A percentile compares a stretch with the other conserved stretches of the same genome.
phyloP scores from a whole-genome alignment of 2,797 vertebrate genomes.

The Mastacembelus armatus region DNA sequence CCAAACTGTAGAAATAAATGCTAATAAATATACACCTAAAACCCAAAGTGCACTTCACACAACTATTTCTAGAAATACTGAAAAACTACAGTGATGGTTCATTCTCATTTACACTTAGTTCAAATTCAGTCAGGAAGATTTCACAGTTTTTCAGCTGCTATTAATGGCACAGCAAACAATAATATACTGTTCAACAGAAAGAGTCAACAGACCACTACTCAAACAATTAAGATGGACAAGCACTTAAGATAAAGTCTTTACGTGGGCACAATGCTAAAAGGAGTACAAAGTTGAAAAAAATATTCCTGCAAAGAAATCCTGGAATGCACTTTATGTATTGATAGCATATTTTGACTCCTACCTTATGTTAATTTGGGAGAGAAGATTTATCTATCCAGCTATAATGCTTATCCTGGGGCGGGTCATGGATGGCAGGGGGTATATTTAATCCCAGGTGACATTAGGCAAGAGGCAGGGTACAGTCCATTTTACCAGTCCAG shows the following conservation, averaged over 20 bases:
- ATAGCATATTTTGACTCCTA: neutral
- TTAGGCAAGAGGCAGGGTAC: too few relatives aligned
- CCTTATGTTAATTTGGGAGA: neutral
- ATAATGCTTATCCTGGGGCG: too few relatives aligned
- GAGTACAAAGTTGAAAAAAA: neutral
- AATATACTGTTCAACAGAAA: constrained; percentile 33
- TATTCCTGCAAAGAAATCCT: neutral
- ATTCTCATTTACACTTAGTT: constrained; percentile 6
- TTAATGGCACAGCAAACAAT: constrained; percentile 42
- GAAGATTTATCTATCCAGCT: too few relatives aligned
- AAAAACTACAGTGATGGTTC: neutral
- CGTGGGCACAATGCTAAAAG: constrained; percentile 1
- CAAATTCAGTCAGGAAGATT: neutral
- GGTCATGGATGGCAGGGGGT: too few relatives aligned
- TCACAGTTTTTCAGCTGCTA: neutral
- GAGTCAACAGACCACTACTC: too few relatives aligned
- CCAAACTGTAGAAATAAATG: neutral
- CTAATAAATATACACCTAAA: neutral
- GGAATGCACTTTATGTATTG: neutral
- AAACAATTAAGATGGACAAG: constrained; percentile 2
- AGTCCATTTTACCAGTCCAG: constrained; percentile 35
- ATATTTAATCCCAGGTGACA: too few relatives aligned
- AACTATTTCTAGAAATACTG: too few relatives aligned
- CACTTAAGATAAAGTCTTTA: constrained; percentile 1
- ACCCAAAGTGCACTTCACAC: neutral